phyloP scores from a whole-genome alignment of 2,113 vertebrate genomes.

The Meleagris gallopavo region DNA sequence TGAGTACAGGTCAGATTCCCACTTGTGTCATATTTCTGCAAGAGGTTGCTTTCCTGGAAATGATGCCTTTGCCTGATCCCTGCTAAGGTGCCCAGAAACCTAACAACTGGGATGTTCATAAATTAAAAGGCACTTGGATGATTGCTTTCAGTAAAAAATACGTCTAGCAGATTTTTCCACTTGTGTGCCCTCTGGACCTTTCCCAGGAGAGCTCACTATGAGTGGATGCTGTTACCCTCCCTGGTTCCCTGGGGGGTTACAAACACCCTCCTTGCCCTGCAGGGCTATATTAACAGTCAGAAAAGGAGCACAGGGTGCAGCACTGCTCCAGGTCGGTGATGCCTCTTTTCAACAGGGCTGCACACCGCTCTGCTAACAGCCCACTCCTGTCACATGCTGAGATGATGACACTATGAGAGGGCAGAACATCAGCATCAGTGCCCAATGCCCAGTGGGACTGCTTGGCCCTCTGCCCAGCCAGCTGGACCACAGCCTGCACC shows the following conservation, averaged over 20 bases:
- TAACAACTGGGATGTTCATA: background rate
- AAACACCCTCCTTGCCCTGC: background rate
- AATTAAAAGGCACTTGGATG: constrained; percentile 4
- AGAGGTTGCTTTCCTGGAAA: background rate
- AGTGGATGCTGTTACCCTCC: background rate
- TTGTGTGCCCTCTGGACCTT: background rate
- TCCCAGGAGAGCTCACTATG: background rate
- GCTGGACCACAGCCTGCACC: background rate
- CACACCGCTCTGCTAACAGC: background rate
- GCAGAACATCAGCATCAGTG: background rate
- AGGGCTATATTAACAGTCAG: background rate
- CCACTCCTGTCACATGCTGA: rapidly evolving
- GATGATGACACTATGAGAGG: background rate
- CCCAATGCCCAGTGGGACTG: background rate
- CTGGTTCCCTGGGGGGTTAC: background rate
- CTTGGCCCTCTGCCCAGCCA: background rate
- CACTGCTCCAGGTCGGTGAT: background rate
- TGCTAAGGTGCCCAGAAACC: constrained; percentile 23
- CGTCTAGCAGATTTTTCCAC: constrained; percentile 23
- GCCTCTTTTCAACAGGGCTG: background rate
- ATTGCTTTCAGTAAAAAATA: background rate
- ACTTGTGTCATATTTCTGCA: background rate
- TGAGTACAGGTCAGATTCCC: background rate
- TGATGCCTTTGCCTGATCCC: background rate
- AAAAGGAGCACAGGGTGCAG: background rate